phyloP scores from a whole-genome alignment of 2,797 vertebrate genomes.

The Myripristis jacobus region DNA sequence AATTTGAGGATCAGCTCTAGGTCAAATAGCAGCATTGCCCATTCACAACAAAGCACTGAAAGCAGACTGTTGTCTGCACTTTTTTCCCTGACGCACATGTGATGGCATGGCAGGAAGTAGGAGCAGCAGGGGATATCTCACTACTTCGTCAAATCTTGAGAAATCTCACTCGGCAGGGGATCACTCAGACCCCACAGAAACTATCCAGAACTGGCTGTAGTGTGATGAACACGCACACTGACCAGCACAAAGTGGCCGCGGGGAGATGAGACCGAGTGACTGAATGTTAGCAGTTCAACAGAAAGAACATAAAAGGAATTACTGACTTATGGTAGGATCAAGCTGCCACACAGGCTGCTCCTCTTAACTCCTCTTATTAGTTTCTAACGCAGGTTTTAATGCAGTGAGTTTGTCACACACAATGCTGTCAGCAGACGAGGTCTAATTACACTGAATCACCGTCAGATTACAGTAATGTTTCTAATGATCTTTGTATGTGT shows the following conservation, averaged over 20 bases:
- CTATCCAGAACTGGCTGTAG: not conserved
- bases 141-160: not conserved
- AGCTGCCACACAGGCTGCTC: not conserved
- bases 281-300: not conserved
- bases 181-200: not conserved
- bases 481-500: not conserved
- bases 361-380: too few relatives aligned
- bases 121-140: not conserved
- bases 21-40: too few relatives aligned
- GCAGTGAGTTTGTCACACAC: not conserved
- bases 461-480: constrained; percentile 3
- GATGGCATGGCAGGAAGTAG: not conserved
- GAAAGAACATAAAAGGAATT: not conserved
- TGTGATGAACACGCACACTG: not conserved
- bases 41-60: too few relatives aligned
- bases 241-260: not conserved
- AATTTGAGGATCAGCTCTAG: too few relatives aligned
- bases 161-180: too few relatives aligned
- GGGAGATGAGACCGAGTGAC: not conserved
- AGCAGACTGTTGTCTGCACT: not conserved
- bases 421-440: not conserved
- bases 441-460: not conserved
- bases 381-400: not conserved
- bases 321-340: not conserved
- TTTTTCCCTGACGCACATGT: not conserved